A percentile compares a stretch with the other conserved stretches of the same genome.
phyloP scores from a whole-genome alignment of 1,140 invertebrate genomes.

The Ridgeia piscesae region DNA sequence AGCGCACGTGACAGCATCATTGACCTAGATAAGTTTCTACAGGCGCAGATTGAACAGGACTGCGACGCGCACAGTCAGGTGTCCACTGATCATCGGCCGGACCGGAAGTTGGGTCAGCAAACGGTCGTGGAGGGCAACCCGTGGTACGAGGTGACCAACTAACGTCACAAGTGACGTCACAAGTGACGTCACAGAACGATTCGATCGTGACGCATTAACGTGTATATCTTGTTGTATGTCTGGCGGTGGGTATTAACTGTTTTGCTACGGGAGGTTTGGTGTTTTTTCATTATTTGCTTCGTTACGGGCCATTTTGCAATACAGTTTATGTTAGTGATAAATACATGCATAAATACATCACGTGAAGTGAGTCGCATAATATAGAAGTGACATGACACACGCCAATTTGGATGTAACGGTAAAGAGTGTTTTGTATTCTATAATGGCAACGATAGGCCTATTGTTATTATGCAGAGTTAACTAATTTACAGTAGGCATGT shows the following conservation, averaged over 20 bases:
- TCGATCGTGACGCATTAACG: neutral
- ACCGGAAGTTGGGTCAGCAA: neutral
- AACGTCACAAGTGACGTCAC: neutral
- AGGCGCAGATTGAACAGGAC: neutral
- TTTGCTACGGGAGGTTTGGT: neutral
- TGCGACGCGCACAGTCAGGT: neutral
- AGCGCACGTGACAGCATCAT: constrained; percentile 3
- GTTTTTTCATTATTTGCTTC: neutral
- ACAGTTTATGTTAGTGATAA: neutral
- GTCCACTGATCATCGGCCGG: neutral
- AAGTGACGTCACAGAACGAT: neutral
- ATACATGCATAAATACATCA: neutral
- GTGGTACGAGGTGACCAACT: neutral
- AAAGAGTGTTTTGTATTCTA: neutral
- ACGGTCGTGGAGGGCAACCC: neutral
- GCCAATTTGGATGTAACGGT: neutral
- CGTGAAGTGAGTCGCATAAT: neutral
- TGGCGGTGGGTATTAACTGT: neutral
- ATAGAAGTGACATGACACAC: neutral
- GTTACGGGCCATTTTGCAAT: neutral
- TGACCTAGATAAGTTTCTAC: neutral
- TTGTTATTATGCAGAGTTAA: neutral
- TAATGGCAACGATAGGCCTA: neutral
- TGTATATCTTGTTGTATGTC: neutral
- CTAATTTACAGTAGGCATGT: neutral